Base-by-base conservation (phyloP, 1,140 invertebrate genomes). In the Eurosta solidaginis region DNA sequence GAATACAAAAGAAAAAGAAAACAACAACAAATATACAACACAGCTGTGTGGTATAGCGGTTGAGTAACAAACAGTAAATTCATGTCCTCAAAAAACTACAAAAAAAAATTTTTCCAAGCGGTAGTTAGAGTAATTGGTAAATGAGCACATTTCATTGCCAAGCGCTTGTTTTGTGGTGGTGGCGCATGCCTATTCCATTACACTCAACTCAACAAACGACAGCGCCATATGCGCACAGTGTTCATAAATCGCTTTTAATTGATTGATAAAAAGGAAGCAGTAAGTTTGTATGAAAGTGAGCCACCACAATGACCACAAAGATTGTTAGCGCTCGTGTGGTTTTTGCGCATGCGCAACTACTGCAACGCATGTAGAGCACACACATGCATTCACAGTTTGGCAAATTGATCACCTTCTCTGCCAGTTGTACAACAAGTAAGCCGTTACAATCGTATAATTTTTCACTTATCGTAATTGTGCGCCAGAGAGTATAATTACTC, bases 231-330 rank as follows among this genome's bases (percentile, higher is more conserved):
- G 59, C 59, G 29, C 17, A n/a, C 59, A 20, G 29, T 74, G 74
- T 75, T 75, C 74, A 75, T 75, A 75, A 75, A 75, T 75, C 74
- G 74, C 36, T 47, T 47, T 75, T 75, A 75, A 75, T 75, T 75
- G 74, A 75, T 75, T 75, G 74, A 75, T 75, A 75, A 75, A 75
- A 45, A 10, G 9, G 59, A 40, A 68, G 36, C 33, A 33, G 33
- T 59, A 59, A 59, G 27, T 10, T 47, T 29, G 33, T 33, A 68
- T n/a, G 33, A 68, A 20, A 5, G 33, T 20, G 27, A 1, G 29
- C 29, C 1, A 63, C 12, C 5, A 3, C 9, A 74, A 20, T 40
- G 45, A 74, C 73, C 33, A 27, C 59, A 68, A 27, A 59, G 54
- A 59, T 59, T 59, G 12, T 20, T 9, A 68, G 17, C 59, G 59